Percentiles rank a stretch among this genome's conserved stretches.
These are phyloP conservation scores for Lasiommata megera DNA, from an alignment of 2,888 invertebrate genomes.

Conservation along the genomic window DNA sequence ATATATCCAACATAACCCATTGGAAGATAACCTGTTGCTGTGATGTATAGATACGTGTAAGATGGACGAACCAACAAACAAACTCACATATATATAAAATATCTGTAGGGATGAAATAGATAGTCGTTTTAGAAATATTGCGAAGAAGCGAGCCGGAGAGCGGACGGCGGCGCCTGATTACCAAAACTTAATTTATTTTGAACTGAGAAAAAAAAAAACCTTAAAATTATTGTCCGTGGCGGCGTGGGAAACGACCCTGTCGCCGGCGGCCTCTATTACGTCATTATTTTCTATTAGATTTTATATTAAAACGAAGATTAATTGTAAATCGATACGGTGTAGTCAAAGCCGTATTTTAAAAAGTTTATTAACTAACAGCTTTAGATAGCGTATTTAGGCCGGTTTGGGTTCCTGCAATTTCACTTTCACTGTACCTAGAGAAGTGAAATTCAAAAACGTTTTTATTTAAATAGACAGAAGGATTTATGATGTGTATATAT, in stretches of 20 bases:
- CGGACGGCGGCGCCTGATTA: constrained; percentile 74
- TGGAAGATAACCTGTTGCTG: too few relatives aligned
- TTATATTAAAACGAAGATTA: constrained; percentile 76
- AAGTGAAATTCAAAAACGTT: too few relatives aligned
- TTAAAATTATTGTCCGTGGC: constrained; percentile 63
- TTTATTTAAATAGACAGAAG: too few relatives aligned
- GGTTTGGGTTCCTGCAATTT: constrained; percentile 28
- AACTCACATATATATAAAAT: too few relatives aligned
- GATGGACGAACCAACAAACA: too few relatives aligned
- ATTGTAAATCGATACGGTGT: constrained; percentile 75
- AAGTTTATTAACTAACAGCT: constrained; percentile 33
- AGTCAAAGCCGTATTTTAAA: constrained; percentile 51
- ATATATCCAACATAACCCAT: too few relatives aligned
- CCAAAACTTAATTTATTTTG: constrained; percentile 80
- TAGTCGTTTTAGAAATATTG: constrained; percentile 77
- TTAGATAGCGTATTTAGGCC: constrained; percentile 1
- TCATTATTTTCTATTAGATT: constrained; percentile 81
- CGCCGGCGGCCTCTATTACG: constrained; percentile 79
- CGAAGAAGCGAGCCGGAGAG: constrained; percentile 73
- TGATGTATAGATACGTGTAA: too few relatives aligned
- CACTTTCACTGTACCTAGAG: not conserved
- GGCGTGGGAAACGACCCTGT: constrained; percentile 79
- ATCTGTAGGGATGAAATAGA: constrained; percentile 26
- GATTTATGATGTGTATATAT: too few relatives aligned
- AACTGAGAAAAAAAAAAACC: constrained; percentile 66